phyloP scores from a whole-genome alignment of 1,140 invertebrate species.

The Drosophila murphyi region DNA sequence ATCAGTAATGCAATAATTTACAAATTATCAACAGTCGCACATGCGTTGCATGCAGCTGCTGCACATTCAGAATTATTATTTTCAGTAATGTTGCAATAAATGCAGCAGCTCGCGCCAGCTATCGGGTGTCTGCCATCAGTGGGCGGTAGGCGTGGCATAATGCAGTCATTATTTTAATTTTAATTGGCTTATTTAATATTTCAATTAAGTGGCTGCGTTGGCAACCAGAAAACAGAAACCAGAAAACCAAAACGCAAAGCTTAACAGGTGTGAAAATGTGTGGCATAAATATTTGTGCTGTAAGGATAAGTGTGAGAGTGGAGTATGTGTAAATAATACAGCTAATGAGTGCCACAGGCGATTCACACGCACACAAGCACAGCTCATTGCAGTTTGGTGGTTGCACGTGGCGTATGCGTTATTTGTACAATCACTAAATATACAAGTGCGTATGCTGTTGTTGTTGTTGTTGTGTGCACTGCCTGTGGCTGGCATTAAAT shows the following conservation, averaged over 20 bases:
- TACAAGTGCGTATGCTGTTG: not conserved
- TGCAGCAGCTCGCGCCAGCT: slow-evolving; percentile 1
- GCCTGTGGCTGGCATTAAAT: slow-evolving; percentile 6
- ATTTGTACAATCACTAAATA: slow-evolving; percentile 9
- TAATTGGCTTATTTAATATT: slow-evolving; percentile 62
- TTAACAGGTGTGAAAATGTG: slow-evolving; percentile 47
- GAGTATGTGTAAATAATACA: slow-evolving; percentile 13
- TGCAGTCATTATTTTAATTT: slow-evolving; percentile 54
- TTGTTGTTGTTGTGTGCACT: not conserved
- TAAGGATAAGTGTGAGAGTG: not conserved
- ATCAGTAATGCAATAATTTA: slow-evolving; percentile 54
- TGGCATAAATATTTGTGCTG: slow-evolving; percentile 26
- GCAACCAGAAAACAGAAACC: slow-evolving; percentile 22
- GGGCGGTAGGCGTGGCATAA: slow-evolving; percentile 27
- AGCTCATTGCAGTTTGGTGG: slow-evolving; percentile 23
- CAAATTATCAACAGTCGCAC: slow-evolving; percentile 43
- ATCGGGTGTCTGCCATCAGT: slow-evolving; percentile 46
- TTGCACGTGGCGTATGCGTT: slow-evolving; percentile 38
- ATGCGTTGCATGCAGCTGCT: slow-evolving; percentile 4
- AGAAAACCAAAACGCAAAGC: slow-evolving; percentile 23
- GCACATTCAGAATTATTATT: slow-evolving; percentile 32
- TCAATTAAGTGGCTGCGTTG: slow-evolving; percentile 44
- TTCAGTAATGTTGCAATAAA: slow-evolving; percentile 43
- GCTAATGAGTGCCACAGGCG: slow-evolving; percentile 40
- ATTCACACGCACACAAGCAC: not conserved